Conservation (phyloP, 2,113 vertebrate species). For the Ploceus nigricollis region DNA sequence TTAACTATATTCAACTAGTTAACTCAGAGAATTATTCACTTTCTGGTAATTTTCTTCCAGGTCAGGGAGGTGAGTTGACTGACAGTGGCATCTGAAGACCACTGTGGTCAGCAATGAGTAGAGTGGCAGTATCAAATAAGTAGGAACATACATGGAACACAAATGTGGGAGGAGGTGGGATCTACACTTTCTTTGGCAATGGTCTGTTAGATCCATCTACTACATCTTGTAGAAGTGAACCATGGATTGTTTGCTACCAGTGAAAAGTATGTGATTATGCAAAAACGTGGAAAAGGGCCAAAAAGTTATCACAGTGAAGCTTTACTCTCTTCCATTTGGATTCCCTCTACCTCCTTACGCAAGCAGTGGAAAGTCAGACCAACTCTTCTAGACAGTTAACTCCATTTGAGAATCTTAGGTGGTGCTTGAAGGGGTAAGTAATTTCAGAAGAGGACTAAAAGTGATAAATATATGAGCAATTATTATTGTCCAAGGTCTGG, state of each 20-base stretch:
- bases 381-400: background rate
- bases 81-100: background rate
- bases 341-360: background rate
- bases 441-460: background rate
- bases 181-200: background rate
- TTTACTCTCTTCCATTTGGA: background rate
- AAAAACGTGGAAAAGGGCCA: background rate
- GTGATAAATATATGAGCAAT: background rate
- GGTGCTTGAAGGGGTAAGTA: background rate
- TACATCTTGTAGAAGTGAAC: background rate
- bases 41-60: background rate
- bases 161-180: background rate
- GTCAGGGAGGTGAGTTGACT: background rate
- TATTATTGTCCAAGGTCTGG: background rate
- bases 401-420: background rate
- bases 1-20: background rate
- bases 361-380: background rate
- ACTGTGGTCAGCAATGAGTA: background rate
- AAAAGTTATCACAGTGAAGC: rapidly evolving
- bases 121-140: background rate
- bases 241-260: background rate
- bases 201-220: background rate
- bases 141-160: background rate
- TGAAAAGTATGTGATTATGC: background rate
- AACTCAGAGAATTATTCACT: background rate